Evolutionary conservation across 2,797 vertebrate genomes (phyloP).

Genomic region (Graptemys geographica): DNA sequence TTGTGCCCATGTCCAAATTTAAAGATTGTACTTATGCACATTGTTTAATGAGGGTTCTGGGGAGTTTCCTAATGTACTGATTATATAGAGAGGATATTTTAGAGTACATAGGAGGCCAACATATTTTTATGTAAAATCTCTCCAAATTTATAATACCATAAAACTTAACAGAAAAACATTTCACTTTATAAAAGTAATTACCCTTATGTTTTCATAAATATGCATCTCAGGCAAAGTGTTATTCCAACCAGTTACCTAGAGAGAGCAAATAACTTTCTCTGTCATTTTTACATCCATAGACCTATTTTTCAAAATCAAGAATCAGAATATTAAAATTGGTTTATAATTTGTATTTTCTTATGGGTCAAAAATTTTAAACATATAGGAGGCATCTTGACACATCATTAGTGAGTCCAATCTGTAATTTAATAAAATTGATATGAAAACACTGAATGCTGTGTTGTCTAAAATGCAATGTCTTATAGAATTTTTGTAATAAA

Average conservation of each 20-base stretch:
- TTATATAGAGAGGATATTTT: slow-evolving; percentile 54
- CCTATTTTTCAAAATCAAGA: slow-evolving; percentile 17
- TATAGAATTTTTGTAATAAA: slow-evolving; percentile 76
- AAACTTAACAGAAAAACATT: not conserved
- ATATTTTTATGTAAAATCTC: slow-evolving; percentile 35
- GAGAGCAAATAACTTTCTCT: not conserved
- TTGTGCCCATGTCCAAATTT: slow-evolving; percentile 68
- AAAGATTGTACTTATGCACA: slow-evolving; percentile 64
- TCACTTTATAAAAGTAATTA: not conserved
- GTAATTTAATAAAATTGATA: slow-evolving; percentile 54
- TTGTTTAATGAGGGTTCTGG: slow-evolving; percentile 51
- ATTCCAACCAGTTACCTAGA: slow-evolving; percentile 24
- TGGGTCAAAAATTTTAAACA: not conserved
- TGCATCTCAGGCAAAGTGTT: slow-evolving; percentile 68
- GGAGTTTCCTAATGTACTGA: slow-evolving; percentile 41
- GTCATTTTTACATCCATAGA: not conserved
- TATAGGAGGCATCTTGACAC: slow-evolving; percentile 55
- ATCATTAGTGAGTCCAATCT: slow-evolving; percentile 43
- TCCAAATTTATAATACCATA: slow-evolving; percentile 5
- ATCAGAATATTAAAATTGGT: slow-evolving; percentile 35
- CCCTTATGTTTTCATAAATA: slow-evolving; percentile 25
- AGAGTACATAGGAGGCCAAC: not conserved
- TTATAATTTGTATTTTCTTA: slow-evolving; percentile 63
- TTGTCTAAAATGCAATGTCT: slow-evolving; percentile 42
- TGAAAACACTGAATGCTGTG: slow-evolving; percentile 36